These are phyloP conservation scores for Heptranchias perlo DNA, from an alignment of 2,113 vertebrate genomes.

Conservation along the genomic window DNA sequence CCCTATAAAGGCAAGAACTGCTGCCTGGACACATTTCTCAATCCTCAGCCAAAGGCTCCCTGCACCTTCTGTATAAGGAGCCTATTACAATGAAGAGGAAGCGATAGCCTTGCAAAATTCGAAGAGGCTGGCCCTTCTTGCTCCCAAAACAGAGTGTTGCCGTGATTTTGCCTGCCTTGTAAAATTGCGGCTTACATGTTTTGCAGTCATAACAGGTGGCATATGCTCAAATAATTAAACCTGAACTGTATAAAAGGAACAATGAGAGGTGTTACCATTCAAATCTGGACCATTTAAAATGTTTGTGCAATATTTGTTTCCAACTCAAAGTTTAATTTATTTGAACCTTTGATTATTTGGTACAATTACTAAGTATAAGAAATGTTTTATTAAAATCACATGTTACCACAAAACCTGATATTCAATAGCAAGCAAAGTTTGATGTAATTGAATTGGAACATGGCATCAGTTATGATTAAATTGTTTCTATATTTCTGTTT, in stretches of 20 bases:
- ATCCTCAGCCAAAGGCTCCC: neutral
- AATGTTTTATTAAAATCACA: neutral
- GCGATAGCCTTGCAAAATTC: neutral
- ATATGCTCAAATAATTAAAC: neutral
- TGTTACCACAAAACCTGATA: neutral
- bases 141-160: too few species aligned
- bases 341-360: neutral
- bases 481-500: neutral
- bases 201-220: neutral
- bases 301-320: neutral
- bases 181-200: neutral
- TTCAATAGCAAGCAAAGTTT: neutral
- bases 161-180: neutral
- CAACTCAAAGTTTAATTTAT: neutral
- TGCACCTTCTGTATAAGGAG: neutral
- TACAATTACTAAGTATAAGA: neutral
- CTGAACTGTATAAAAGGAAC: neutral
- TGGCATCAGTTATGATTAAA: neutral
- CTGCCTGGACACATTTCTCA: neutral
- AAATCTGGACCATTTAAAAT: neutral
- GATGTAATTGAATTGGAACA: neutral
- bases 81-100: neutral
- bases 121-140: neutral
- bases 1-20: neutral
- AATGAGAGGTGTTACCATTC: neutral